Evolutionary conservation across 2,888 invertebrate genomes (phyloP).

Genomic region (Protonemura montana): DNA sequence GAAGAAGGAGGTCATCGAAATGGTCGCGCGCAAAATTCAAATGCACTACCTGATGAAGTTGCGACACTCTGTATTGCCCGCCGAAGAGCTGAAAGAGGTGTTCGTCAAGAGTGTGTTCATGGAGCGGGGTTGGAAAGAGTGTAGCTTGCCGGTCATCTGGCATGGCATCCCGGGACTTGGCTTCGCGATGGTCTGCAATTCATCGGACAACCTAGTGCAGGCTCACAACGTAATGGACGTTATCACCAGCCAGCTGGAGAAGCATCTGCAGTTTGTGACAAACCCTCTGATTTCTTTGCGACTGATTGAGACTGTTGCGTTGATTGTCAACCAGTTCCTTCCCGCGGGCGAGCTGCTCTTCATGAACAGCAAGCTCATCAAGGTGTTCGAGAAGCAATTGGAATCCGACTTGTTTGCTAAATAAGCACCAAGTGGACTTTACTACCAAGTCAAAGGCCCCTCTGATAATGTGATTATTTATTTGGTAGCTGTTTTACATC

Average conservation of each 20-base stretch:
- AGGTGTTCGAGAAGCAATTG: slow-evolving; percentile 46
- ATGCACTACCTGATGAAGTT: slow-evolving; percentile 47
- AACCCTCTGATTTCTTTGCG: slow-evolving; percentile 47
- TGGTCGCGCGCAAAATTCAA: slow-evolving; percentile 44
- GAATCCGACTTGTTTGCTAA: slow-evolving; percentile 48
- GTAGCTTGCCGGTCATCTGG: slow-evolving; percentile 46
- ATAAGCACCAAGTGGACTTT: slow-evolving; percentile 1
- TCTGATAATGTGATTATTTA: neutral
- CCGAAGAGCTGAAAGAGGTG: slow-evolving; percentile 38
- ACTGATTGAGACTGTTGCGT: slow-evolving; percentile 46
- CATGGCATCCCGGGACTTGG: slow-evolving; percentile 44
- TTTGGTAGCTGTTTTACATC: neutral
- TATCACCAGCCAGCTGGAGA: slow-evolving; percentile 46
- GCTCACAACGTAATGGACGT: slow-evolving; percentile 48
- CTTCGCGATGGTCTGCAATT: slow-evolving; percentile 44
- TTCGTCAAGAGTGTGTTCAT: slow-evolving; percentile 45
- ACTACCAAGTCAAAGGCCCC: neutral
- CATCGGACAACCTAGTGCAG: slow-evolving; percentile 43
- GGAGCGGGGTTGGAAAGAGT: slow-evolving; percentile 47
- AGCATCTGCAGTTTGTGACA: slow-evolving; percentile 47
- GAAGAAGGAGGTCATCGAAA: slow-evolving; percentile 45
- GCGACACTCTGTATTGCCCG: slow-evolving; percentile 44
- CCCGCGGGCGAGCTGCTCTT: slow-evolving; percentile 48
- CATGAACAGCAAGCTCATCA: slow-evolving; percentile 47
- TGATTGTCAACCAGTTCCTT: slow-evolving; percentile 48